phyloP scores from a whole-genome alignment of 2,888 invertebrate species.

The Desoria tigrina region DNA sequence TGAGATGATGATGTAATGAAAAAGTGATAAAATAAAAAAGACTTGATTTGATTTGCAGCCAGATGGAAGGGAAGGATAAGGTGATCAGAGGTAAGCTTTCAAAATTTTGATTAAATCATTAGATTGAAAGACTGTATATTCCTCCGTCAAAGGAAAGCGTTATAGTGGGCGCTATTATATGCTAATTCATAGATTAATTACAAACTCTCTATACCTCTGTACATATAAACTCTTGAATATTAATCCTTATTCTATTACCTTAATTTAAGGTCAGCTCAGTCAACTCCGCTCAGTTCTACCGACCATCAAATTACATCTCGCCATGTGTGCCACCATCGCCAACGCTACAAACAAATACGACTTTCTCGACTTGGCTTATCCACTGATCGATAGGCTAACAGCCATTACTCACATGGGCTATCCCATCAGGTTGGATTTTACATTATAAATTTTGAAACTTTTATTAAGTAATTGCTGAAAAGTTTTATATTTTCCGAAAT shows the following conservation, averaged over 20 bases:
- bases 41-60: constrained; percentile 40
- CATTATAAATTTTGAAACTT: too few species aligned
- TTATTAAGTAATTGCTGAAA: constrained; percentile 12
- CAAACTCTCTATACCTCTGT: too few species aligned
- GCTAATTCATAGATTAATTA: too few species aligned
- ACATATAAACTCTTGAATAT: too few species aligned
- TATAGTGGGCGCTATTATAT: too few species aligned
- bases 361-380: constrained; percentile 70
- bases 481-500: constrained; percentile 5
- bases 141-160: too few species aligned
- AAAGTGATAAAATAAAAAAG: constrained; percentile 5
- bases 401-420: constrained; percentile 66
- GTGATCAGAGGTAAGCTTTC: constrained; percentile 62
- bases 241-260: too few species aligned
- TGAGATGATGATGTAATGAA: background rate
- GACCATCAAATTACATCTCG: constrained; percentile 65
- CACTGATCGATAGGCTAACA: constrained; percentile 67
- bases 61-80: constrained; percentile 59
- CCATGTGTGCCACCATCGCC: constrained; percentile 71
- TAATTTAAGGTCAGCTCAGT: constrained; percentile 57
- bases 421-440: constrained; percentile 41
- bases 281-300: constrained; percentile 67
- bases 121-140: too few species aligned
- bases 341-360: constrained; percentile 73
- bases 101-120: too few species aligned